Conservation (phyloP, 2,888 invertebrate species). For the Ormia ochracea region DNA sequence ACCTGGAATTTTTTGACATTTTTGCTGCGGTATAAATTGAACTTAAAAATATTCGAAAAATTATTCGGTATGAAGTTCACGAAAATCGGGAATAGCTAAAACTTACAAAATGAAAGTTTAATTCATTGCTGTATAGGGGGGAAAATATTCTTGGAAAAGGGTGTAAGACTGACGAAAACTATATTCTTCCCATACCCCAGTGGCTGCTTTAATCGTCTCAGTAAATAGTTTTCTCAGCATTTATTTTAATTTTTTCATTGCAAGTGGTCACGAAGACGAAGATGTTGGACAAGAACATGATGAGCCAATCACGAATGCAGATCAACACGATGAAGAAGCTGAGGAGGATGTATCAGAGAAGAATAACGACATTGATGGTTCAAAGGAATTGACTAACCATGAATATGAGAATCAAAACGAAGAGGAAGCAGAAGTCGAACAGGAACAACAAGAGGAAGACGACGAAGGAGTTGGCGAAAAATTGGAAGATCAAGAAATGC, state of each 20-base stretch:
- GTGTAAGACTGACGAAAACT: too few relatives aligned
- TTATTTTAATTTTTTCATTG: not conserved
- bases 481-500: conserved; percentile 49
- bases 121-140: too few relatives aligned
- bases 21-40: too few relatives aligned
- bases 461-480: conserved; percentile 38
- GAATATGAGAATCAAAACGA: not conserved
- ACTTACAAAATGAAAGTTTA: too few relatives aligned
- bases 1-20: too few relatives aligned
- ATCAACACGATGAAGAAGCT: conserved; percentile 1
- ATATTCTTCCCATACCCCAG: too few relatives aligned
- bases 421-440: conserved; percentile 34
- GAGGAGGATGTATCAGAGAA: conserved; percentile 57
- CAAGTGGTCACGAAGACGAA: conserved; percentile 66
- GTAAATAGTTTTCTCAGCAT: not conserved
- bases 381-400: not conserved
- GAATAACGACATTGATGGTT: conserved; percentile 61
- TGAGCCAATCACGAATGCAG: not conserved
- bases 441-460: conserved; percentile 41
- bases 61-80: too few relatives aligned
- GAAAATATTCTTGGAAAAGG: too few relatives aligned
- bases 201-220: not conserved
- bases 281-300: not conserved
- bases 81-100: too few relatives aligned
- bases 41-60: too few relatives aligned